Percentiles rank a stretch among this genome's conserved stretches.
These are phyloP conservation scores for Eumeta japonica DNA, from an alignment of 1,140 invertebrate genomes.

Conservation along the genomic window DNA sequence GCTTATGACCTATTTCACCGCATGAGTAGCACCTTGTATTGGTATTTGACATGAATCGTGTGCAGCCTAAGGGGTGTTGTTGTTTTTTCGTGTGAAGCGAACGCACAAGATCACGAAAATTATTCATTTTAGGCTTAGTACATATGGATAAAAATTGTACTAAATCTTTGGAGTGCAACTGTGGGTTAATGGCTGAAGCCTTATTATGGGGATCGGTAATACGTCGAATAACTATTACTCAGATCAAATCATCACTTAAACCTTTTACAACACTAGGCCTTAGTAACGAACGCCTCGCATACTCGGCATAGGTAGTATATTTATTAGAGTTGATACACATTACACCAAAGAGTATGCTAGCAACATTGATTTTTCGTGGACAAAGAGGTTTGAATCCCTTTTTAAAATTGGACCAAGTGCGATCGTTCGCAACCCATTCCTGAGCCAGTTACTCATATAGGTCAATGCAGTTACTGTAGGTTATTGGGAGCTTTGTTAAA, in stretches of 20 bases:
- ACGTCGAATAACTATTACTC: slow-evolving; percentile 8
- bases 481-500: no score
- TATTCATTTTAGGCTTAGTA: slow-evolving; percentile 1
- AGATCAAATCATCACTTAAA: slow-evolving; percentile 11
- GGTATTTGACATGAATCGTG: background rate
- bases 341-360: slow-evolving; percentile 13
- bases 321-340: slow-evolving; percentile 12
- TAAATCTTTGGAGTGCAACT: slow-evolving; percentile 3
- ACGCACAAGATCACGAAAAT: background rate
- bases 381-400: slow-evolving; percentile 13
- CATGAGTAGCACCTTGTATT: background rate
- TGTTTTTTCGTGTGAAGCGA: no score
- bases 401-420: slow-evolving; percentile 15
- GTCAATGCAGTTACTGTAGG: no score
- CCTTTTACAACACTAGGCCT: slow-evolving; percentile 9
- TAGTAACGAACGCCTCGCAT: slow-evolving; percentile 10
- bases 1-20: background rate
- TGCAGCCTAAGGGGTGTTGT: background rate
- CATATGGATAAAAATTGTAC: slow-evolving; percentile 7
- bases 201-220: slow-evolving; percentile 6
- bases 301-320: slow-evolving; percentile 13
- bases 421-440: slow-evolving; percentile 14
- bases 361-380: slow-evolving; percentile 6
- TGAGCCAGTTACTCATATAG: no score
- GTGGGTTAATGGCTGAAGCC: slow-evolving; percentile 5